phyloP scores from a whole-genome alignment of 1,140 invertebrate genomes.

The Zophobas morio region DNA sequence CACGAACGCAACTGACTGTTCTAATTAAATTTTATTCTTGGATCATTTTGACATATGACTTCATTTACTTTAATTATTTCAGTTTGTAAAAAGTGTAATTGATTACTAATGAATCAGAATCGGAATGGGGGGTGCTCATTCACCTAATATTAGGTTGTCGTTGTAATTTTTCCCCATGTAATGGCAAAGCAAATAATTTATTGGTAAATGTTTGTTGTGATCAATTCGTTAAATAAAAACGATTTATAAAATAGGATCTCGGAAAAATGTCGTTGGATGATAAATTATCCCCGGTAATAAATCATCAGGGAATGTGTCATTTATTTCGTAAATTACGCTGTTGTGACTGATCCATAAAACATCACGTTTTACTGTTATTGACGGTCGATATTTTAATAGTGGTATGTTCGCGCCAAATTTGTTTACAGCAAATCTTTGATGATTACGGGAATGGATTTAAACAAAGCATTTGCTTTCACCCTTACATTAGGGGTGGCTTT shows the following conservation, averaged over 20 bases:
- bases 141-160: neutral
- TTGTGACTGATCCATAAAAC: constrained; percentile 23
- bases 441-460: neutral
- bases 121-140: neutral
- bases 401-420: constrained; percentile 15
- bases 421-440: neutral
- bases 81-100: neutral
- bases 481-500: neutral
- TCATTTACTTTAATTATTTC: too few relatives aligned
- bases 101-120: neutral
- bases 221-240: constrained; percentile 39
- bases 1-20: constrained; percentile 25
- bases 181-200: constrained; percentile 27
- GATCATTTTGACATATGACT: too few relatives aligned
- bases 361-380: constrained; percentile 21
- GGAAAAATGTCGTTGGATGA: constrained; percentile 28
- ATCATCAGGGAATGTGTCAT: constrained; percentile 39
- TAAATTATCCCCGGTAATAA: constrained; percentile 35
- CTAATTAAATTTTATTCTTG: constrained; percentile 1
- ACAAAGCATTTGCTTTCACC: neutral
- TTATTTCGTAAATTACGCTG: constrained; percentile 40
- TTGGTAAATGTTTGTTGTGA: constrained; percentile 26
- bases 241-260: constrained; percentile 37
- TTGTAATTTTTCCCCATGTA: neutral
- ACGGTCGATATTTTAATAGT: constrained; percentile 28